These are phyloP conservation scores for Euzophera pinguis DNA, from an alignment of 2,888 invertebrate genomes.

Conservation along the genomic window DNA sequence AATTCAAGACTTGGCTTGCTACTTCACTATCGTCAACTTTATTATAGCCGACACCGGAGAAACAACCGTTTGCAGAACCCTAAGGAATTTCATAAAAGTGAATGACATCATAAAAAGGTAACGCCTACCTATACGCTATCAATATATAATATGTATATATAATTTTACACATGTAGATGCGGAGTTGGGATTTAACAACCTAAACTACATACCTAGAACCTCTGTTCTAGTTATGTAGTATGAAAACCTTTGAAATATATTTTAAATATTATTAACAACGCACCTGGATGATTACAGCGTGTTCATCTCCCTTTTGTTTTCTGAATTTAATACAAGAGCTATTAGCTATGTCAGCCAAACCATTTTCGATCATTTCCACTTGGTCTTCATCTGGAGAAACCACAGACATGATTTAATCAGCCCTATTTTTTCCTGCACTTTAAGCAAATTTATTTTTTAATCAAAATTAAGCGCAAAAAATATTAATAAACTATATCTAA, in stretches of 20 bases:
- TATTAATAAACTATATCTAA: too few species aligned
- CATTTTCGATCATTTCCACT: constrained; percentile 55
- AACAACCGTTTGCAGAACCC: constrained; percentile 84
- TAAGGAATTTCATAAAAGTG: constrained; percentile 59
- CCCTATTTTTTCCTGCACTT: too few species aligned
- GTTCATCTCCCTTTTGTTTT: constrained; percentile 43
- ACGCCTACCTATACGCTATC: too few species aligned
- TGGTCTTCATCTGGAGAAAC: constrained; percentile 53
- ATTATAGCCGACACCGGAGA: constrained; percentile 62
- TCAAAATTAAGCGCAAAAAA: too few species aligned
- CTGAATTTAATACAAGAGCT: constrained; percentile 66
- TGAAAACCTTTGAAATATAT: too few species aligned
- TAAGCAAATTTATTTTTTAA: too few species aligned
- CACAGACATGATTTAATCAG: background rate
- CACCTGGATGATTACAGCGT: constrained; percentile 61
- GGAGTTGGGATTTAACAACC: too few species aligned
- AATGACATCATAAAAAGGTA: background rate
- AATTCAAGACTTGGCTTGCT: constrained; percentile 67
- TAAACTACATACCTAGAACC: too few species aligned
- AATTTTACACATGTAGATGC: too few species aligned
- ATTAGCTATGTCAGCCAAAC: constrained; percentile 61
- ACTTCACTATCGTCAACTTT: constrained; percentile 41
- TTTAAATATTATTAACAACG: background rate
- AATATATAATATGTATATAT: too few species aligned
- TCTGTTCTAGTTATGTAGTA: too few species aligned